Evolutionary conservation across 2,888 invertebrate genomes (phyloP), one percentile per base, ranked within the genome.

Genomic region (Drosophila borealis): DNA sequence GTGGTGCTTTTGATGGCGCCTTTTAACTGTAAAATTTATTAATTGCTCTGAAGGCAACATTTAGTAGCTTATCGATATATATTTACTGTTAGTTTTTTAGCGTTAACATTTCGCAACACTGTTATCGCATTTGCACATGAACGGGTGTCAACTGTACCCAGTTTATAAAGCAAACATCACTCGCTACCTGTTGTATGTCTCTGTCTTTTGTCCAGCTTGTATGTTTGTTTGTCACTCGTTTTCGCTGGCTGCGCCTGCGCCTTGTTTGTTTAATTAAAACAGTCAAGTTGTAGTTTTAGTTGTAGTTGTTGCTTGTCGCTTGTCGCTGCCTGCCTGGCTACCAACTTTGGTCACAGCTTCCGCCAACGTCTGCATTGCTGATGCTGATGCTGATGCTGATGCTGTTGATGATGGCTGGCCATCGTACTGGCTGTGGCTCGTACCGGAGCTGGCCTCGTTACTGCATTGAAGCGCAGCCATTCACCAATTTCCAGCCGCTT

Each of bases 291-390:
- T 57, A 65, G 59, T 65, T 64, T 74, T 60, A 55, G 74, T 56
- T 17, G 17, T 17, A 17, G 17, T 77, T 65, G 65, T 70, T 48
- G 48, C 44, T 50, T 49, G 69, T 49, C 59, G 68, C 56, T 56
- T 55, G 61, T 14, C 53, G 21, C 8, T 59, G 44, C 50, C 36
- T 37, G 63, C 33, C 42, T 37, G 46, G 61, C 74, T 88, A 69
- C 84, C 83, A 89, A 89, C 81, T 84, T 84, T 84, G 83, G 88
- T 75, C 73, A 84, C 84, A 89, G 85, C 89, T 87, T 89, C 89
- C 88, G 89, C 75, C 72, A 55, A 36, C 44, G 66, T 57, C 68
- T 60, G 55, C 57, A 69, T 54, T 45, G 61, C 49, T 70, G 61
- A 41, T 45, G 57, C 25, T 49, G 55, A n/a, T 42, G 61, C 11